Conservation (phyloP, 2,888 invertebrate genomes). For the Lamellibrachia satsuma region DNA sequence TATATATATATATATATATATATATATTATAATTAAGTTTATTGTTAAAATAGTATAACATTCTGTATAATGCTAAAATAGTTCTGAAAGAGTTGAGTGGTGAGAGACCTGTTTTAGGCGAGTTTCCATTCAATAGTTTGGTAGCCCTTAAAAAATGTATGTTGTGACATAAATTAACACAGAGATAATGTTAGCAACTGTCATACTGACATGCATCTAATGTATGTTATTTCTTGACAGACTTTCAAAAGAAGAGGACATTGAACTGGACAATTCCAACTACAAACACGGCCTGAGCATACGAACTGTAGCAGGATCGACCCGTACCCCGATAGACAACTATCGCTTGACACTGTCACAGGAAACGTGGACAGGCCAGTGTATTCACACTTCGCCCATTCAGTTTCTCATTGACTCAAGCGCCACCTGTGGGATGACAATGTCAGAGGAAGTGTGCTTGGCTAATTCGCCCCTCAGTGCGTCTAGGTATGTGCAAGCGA, state of each 20-base stretch:
- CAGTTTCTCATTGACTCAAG: slow-evolving; percentile 49
- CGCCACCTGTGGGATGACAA: slow-evolving; percentile 45
- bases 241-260: background rate
- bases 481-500: slow-evolving; percentile 47
- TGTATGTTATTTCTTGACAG: background rate
- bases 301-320: slow-evolving; percentile 32
- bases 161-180: too few species aligned
- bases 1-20: too few species aligned
- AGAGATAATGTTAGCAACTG: too few species aligned
- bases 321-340: background rate
- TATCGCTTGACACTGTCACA: slow-evolving; percentile 52
- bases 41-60: too few species aligned
- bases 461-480: slow-evolving; percentile 50
- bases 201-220: background rate
- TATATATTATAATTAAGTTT: too few species aligned
- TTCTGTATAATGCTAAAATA: too few species aligned
- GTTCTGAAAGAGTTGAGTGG: too few species aligned
- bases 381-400: slow-evolving; percentile 53
- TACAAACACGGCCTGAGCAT: slow-evolving; percentile 48
- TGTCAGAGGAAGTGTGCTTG: slow-evolving; percentile 46
- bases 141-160: too few species aligned
- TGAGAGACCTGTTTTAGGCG: too few species aligned
- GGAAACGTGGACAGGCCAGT: slow-evolving; percentile 48
- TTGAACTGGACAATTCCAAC: slow-evolving; percentile 20
- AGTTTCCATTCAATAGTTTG: too few species aligned